A percentile compares a stretch with the other conserved stretches of the same genome.
Evolutionary conservation across 2,113 vertebrate genomes (phyloP).

Genomic region (Tympanuchus pallidicinctus): DNA sequence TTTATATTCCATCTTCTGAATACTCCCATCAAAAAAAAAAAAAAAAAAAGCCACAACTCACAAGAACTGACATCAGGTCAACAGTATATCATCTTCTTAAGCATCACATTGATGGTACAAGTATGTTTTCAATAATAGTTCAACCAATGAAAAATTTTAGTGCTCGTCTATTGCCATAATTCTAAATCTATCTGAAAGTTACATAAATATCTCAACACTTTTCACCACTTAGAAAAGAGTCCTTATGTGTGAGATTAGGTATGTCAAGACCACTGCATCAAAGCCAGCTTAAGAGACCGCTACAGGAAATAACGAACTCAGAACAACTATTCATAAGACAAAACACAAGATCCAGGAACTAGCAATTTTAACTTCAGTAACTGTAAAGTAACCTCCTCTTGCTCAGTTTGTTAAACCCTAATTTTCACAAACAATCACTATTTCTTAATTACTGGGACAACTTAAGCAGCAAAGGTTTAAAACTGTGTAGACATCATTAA

Average conservation of each 20-base stretch:
- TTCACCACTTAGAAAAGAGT: neutral
- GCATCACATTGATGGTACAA: neutral
- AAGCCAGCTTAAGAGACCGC: neutral
- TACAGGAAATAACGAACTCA: neutral
- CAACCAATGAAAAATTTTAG: neutral
- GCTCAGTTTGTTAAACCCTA: neutral
- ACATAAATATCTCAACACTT: neutral
- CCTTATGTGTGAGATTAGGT: neutral
- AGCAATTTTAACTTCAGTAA: conserved; percentile 22
- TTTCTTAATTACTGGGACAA: conserved; percentile 32
- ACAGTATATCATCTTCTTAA: neutral
- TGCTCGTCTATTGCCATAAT: neutral
- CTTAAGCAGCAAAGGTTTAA: conserved; percentile 13
- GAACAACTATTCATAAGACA: neutral
- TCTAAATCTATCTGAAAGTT: conserved; percentile 13
- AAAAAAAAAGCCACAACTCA: neutral
- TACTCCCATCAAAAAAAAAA: neutral
- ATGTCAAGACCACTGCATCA: neutral
- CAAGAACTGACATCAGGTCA: conserved; percentile 24
- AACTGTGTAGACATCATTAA: conserved; percentile 1
- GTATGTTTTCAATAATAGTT: neutral
- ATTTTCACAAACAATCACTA: neutral
- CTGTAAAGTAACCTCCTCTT: neutral
- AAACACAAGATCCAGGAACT: neutral
- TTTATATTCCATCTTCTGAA: conserved; percentile 32